phyloP scores from a whole-genome alignment of 2,797 vertebrate genomes.

The Halcyon leucocephala region DNA sequence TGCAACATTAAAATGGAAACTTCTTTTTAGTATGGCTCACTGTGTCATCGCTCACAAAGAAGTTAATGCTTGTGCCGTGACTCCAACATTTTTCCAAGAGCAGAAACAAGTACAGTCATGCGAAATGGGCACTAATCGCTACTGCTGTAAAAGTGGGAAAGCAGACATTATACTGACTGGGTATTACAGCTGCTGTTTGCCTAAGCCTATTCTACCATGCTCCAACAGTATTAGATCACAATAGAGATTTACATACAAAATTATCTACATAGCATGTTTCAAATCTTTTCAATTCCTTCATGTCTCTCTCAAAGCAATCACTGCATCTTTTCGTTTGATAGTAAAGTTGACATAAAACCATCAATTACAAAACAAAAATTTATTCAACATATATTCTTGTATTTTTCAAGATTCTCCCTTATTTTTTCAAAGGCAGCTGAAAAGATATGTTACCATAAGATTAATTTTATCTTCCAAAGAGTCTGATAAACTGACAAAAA shows the following conservation, averaged over 20 bases:
- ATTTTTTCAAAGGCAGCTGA: conserved; percentile 23
- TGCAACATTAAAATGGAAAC: not conserved
- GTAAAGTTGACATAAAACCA: not conserved
- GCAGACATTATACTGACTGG: not conserved
- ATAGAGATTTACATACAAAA: not conserved
- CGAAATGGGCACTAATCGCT: not conserved
- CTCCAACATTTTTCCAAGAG: conserved; percentile 5
- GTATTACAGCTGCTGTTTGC: not conserved
- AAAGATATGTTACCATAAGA: conserved; percentile 13
- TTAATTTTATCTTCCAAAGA: not conserved
- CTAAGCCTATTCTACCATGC: not conserved
- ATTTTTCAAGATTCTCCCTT: conserved; percentile 18
- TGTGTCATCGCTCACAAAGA: not conserved
- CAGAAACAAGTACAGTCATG: conserved; percentile 25
- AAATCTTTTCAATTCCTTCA: not conserved
- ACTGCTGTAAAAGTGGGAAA: not conserved
- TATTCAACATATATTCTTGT: not conserved
- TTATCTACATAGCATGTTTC: not conserved
- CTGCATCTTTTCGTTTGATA: not conserved
- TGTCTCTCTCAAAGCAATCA: not conserved
- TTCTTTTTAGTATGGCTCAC: not conserved
- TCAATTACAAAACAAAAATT: not conserved
- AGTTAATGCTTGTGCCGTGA: conserved; percentile 1
- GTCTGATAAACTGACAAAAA: not conserved
- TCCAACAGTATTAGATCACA: not conserved